A percentile compares a stretch with the other conserved stretches of the same genome.
phyloP scores from a whole-genome alignment of 1,140 invertebrate genomes.

The Euschistus heros region DNA sequence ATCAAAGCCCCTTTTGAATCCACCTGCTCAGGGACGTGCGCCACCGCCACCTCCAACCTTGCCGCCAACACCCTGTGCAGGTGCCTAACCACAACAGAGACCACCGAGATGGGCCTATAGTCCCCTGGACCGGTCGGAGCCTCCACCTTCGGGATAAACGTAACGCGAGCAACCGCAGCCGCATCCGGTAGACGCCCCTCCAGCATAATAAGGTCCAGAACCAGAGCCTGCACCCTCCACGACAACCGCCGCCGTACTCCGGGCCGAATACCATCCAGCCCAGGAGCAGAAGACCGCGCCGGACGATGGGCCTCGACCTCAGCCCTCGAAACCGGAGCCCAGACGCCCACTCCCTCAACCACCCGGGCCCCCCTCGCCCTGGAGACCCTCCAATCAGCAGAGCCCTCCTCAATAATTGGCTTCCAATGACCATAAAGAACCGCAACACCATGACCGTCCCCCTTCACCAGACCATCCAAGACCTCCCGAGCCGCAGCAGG shows the following conservation, averaged over 20 bases:
- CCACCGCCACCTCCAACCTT: not conserved
- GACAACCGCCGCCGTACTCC: not conserved
- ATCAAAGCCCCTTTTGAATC: slow-evolving; percentile 1
- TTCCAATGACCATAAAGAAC: not conserved
- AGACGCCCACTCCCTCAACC: not conserved
- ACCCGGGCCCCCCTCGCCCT: not conserved
- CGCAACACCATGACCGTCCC: not conserved
- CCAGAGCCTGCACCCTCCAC: no score
- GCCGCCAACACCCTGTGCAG: not conserved
- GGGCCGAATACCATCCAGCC: not conserved
- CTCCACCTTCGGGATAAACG: not conserved
- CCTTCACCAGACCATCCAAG: not conserved
- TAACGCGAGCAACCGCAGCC: not conserved
- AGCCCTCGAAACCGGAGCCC: no score
- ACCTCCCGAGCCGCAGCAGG: no score
- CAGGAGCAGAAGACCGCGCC: not conserved
- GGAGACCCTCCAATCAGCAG: not conserved
- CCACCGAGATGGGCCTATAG: not conserved
- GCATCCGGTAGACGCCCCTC: not conserved
- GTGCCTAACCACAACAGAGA: not conserved
- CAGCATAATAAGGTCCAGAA: not conserved
- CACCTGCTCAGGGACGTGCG: not conserved
- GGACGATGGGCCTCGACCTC: no score
- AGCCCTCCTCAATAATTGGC: not conserved
- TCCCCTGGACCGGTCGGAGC: not conserved